Evolutionary conservation across 2,888 invertebrate species (phyloP), one percentile per base, ranked within the genome.

Genomic region (Zaprionus obscuricornis): DNA sequence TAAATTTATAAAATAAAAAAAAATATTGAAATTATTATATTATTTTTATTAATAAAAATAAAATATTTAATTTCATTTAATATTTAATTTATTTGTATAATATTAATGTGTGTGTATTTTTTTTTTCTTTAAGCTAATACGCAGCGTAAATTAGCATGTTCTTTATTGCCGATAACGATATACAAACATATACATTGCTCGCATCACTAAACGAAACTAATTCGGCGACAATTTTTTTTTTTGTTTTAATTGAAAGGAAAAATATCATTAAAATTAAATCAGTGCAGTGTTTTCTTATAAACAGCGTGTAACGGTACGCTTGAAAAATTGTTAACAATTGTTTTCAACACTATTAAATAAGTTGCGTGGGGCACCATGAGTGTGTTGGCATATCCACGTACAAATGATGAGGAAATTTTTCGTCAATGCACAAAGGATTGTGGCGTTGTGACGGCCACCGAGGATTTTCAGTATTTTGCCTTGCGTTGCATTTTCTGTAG

Each of bases 391-490:
- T 88, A 86, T 85, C 84, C 85, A 78, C 83, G 84, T 70, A 75
- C 77, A 66, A 86, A 81, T 72, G 88, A 88, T 56, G 86, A 87
- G 55, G 88, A 87, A 43, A 85, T 88, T 60, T 88, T 88, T 69
- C 76, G 81, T 37, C 82, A 81, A 45, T 88, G 88, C 69, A 87
- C 82, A 66, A 88, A 87, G 72, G 84, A 88, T 67, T 88, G 88
- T 66, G 88, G 88, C 51, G 74, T 88, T 54, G 88, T 88, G 43
- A 85, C 87, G 62, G 79, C 88, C 43, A 88, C 88, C 3, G 88
- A 87, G 54, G 88, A 88, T 63, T 87, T 87, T 58, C 88, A 88
- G 66, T 88, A 79, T 56, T 88, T 88, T 37, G 88, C 87, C 0
- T 56, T 88, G 36, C 70, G 82, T 11, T 88, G 88, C 36, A 66